These are phyloP conservation scores for Hypselothyrea guttata DNA, from an alignment of 2,888 invertebrate genomes.

Conservation along the genomic window DNA sequence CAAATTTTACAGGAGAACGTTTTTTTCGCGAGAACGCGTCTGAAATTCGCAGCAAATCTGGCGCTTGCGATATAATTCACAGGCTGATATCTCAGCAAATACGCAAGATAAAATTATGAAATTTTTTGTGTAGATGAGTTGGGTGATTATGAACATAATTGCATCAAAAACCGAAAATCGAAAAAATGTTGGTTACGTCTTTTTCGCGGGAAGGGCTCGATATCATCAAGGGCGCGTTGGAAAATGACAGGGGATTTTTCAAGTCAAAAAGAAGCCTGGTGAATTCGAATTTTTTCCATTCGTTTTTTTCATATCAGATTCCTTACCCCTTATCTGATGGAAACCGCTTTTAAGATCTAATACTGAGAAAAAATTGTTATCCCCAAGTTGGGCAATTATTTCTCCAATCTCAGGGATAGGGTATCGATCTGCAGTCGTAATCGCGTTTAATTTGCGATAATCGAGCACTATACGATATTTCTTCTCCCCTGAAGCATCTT, in stretches of 20 bases:
- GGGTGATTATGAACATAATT: too few species aligned
- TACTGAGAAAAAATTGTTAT: slow-evolving; percentile 7
- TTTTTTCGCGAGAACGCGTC: too few species aligned
- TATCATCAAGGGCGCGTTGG: slow-evolving; percentile 3
- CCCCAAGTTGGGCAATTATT: slow-evolving; percentile 10
- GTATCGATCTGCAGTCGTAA: slow-evolving; percentile 7
- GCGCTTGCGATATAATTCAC: too few species aligned
- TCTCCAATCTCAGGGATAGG: slow-evolving; percentile 10
- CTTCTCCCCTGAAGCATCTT: neutral
- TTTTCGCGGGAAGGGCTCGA: too few species aligned
- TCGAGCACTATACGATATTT: slow-evolving; percentile 1
- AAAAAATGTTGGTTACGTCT: too few species aligned
- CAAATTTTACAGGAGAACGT: too few species aligned
- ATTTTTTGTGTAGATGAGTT: too few species aligned
- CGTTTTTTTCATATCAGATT: slow-evolving; percentile 1
- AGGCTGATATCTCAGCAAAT: too few species aligned
- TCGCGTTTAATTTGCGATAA: slow-evolving; percentile 2
- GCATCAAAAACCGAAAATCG: too few species aligned
- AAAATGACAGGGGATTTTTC: slow-evolving; percentile 1
- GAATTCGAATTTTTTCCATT: neutral
- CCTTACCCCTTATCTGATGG: slow-evolving; percentile 18
- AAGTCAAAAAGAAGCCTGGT: neutral
- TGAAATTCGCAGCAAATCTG: too few species aligned
- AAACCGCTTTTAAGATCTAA: slow-evolving; percentile 20
- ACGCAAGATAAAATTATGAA: too few species aligned